These are phyloP conservation scores for Saturnia pavonia DNA, from an alignment of 2,888 invertebrate species.

Conservation along the genomic window DNA sequence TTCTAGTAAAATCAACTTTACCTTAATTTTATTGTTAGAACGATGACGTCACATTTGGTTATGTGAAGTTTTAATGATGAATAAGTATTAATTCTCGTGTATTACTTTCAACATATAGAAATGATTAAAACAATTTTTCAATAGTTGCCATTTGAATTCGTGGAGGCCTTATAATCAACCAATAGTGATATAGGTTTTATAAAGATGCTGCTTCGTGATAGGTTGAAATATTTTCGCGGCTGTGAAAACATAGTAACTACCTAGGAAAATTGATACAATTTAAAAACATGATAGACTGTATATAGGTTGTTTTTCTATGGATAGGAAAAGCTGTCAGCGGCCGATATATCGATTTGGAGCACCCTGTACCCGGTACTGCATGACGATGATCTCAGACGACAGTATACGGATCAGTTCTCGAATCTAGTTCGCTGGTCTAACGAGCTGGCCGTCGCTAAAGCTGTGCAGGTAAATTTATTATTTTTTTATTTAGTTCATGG, in stretches of 20 bases:
- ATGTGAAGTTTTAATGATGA: too few relatives aligned
- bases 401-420: conserved; percentile 78
- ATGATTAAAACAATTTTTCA: too few relatives aligned
- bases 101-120: too few relatives aligned
- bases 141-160: too few relatives aligned
- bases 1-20: too few relatives aligned
- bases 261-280: background rate
- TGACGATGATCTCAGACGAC: conserved; percentile 80
- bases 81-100: too few relatives aligned
- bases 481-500: background rate
- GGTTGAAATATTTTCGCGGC: too few relatives aligned
- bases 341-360: conserved; percentile 88
- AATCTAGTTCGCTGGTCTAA: conserved; percentile 84
- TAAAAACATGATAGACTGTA: background rate
- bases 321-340: conserved; percentile 83
- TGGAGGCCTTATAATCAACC: too few relatives aligned
- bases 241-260: background rate
- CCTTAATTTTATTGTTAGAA: too few relatives aligned
- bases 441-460: conserved; percentile 75
- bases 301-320: background rate
- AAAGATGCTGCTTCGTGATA: too few relatives aligned
- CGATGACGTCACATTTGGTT: too few relatives aligned
- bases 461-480: conserved; percentile 78
- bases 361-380: conserved; percentile 85
- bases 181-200: too few relatives aligned